Conservation (phyloP, 2,797 vertebrate genomes). For the Rhabdomys pumilio region DNA sequence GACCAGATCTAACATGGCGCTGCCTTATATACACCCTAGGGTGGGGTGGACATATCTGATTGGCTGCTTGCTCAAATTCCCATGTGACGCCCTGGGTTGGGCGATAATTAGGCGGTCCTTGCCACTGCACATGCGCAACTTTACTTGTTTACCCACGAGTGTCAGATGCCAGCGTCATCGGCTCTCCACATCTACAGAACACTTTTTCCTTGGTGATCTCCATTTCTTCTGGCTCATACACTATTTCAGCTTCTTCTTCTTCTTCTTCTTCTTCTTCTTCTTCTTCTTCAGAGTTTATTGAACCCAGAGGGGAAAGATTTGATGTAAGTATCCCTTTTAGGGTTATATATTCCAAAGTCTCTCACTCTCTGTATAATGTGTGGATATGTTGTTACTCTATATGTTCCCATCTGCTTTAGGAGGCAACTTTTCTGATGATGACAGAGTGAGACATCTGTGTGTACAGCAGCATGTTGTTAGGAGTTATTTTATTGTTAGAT, state of each 20-base stretch:
- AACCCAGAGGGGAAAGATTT: background rate
- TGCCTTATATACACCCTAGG: no score
- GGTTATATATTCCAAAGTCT: background rate
- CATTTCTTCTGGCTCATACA: background rate
- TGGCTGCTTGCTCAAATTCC: no score
- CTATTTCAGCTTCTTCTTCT: background rate
- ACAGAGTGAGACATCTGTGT: background rate
- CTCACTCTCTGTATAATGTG: background rate
- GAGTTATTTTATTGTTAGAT: background rate
- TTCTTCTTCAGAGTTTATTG: background rate
- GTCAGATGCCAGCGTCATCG: no score
- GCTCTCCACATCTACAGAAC: background rate
- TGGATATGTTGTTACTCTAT: background rate
- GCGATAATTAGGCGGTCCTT: no score
- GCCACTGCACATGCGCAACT: no score
- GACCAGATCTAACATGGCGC: no score
- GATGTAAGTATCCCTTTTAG: background rate
- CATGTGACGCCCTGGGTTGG: no score
- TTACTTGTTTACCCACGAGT: no score
- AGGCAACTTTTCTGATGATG: background rate
- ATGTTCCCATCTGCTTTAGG: background rate
- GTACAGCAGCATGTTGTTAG: background rate
- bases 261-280: no score
- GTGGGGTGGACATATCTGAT: no score
- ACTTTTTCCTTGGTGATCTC: background rate